phyloP scores from a whole-genome alignment of 2,797 vertebrate genomes.

The Pangasius krempfi region DNA sequence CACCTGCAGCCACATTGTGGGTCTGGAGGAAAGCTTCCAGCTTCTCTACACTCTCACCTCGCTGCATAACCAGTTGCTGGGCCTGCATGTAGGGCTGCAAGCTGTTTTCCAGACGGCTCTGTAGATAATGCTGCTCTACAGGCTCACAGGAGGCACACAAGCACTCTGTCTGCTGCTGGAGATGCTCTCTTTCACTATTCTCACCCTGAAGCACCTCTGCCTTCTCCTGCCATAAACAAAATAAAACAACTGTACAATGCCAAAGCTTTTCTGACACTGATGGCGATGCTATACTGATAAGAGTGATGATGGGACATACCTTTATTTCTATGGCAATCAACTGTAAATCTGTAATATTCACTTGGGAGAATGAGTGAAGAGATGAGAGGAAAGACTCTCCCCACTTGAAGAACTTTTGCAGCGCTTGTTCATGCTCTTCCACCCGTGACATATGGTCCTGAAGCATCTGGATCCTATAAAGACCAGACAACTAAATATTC shows the following conservation, averaged over 20 bases:
- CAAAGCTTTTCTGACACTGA: not conserved
- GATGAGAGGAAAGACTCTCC: constrained; percentile 85
- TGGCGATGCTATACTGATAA: not conserved
- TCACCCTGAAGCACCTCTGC: constrained; percentile 76
- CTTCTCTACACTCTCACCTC: constrained; percentile 79
- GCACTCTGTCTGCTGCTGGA: constrained; percentile 78
- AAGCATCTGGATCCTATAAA: constrained; percentile 79
- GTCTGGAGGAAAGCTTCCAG: constrained; percentile 81
- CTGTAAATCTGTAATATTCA: constrained; percentile 80
- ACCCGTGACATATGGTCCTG: constrained; percentile 80
- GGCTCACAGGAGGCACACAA: constrained; percentile 80
- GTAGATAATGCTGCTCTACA: constrained; percentile 78
- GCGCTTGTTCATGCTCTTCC: constrained; percentile 82
- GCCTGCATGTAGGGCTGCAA: constrained; percentile 87
- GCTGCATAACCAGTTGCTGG: constrained; percentile 77
- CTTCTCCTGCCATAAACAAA: constrained; percentile 76
- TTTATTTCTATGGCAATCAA: constrained; percentile 76
- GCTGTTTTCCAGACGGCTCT: constrained; percentile 82
- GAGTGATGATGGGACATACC: constrained; percentile 69
- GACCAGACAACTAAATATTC: constrained; percentile 13
- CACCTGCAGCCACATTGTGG: constrained; percentile 67
- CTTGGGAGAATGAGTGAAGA: constrained; percentile 82
- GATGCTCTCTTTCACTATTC: constrained; percentile 68
- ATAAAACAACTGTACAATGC: not conserved
- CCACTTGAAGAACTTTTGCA: constrained; percentile 91